A percentile compares a stretch with the other conserved stretches of the same genome.
Evolutionary conservation across 2,888 invertebrate genomes (phyloP).

Genomic region (Ennomos quercinarius): DNA sequence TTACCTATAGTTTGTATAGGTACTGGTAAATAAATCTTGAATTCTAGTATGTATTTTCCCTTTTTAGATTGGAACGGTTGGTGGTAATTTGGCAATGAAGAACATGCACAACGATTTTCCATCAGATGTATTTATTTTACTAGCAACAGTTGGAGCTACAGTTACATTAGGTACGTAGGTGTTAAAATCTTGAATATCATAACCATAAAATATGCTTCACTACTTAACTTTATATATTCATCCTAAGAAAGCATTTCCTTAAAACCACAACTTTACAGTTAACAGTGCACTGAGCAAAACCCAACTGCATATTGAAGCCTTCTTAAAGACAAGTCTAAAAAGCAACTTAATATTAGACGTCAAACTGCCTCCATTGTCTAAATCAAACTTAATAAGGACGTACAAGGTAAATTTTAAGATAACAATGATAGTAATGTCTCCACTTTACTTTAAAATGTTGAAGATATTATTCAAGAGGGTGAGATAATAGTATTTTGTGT

Average conservation of each 20-base stretch:
- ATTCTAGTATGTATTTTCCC: not conserved
- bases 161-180: constrained; percentile 60
- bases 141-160: constrained; percentile 65
- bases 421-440: too few relatives aligned
- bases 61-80: constrained; percentile 87
- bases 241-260: too few relatives aligned
- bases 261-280: constrained; percentile 53
- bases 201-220: too few relatives aligned
- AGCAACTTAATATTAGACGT: constrained; percentile 75
- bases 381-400: constrained; percentile 64
- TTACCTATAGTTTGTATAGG: too few relatives aligned
- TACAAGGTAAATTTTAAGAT: constrained; percentile 63
- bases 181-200: not conserved
- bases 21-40: too few relatives aligned
- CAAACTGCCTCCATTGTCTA: constrained; percentile 73
- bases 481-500: too few relatives aligned
- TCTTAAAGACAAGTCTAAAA: constrained; percentile 69
- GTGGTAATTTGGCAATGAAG: constrained; percentile 90
- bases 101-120: constrained; percentile 88
- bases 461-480: too few relatives aligned
- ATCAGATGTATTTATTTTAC: constrained; percentile 88
- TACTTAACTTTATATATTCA: too few relatives aligned
- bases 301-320: constrained; percentile 61
- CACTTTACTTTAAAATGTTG: too few relatives aligned
- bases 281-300: constrained; percentile 48